Base-by-base conservation (phyloP, 2,888 invertebrate genomes). In the Cataglyphis altisquamis region DNA sequence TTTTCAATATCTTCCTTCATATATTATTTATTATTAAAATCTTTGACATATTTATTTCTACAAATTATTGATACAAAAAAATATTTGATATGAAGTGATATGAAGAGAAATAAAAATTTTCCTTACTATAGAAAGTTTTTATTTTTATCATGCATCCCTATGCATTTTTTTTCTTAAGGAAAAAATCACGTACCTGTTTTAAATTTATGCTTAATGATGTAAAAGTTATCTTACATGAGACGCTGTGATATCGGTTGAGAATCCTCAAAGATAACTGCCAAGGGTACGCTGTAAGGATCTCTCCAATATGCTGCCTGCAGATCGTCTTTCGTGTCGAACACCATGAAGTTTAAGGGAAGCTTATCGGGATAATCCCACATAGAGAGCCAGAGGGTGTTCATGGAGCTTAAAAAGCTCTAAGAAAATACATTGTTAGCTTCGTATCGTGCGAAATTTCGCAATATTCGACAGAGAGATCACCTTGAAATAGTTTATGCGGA, bases 261-360 rank as follows among this genome's bases (percentile, higher is more conserved):
- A 89, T 95, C 95, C 66, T 96, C 95, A 92, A 97, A 97, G 90
- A 97, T 96, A 75, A 97, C 96, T 18, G 97, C 97, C 67, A 97
- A 95, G n/a, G 97, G 97, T 88, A 97, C 97, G 89, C 96, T 95
- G 86, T 95, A 95, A 0, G 97, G 96, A 92, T 97, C 96, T 86
- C 95, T 95, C 96, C 96, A 96, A 93, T 97, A 97, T 0, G 96
- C 96, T 57, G 96, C 96, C 89, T 97, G 96, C 73, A 97, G 95
- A 74, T 97, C 97, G 63, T 96, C 96, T 86, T 96, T 96, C 86
- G 96, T 96, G 88, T 96, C 96, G 94, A 96, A 97, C 80, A 96
- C 95, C 85, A 96, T 94, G 96, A 97, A 97, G 89, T 95, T 95
- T 91, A 97, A 96, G 15, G 96, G 96, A 82, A 95, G 95, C 90